Evolutionary conservation across 2,888 invertebrate genomes (phyloP), one percentile per base, ranked within the genome.

Genomic region (Ophioninae sp.): DNA sequence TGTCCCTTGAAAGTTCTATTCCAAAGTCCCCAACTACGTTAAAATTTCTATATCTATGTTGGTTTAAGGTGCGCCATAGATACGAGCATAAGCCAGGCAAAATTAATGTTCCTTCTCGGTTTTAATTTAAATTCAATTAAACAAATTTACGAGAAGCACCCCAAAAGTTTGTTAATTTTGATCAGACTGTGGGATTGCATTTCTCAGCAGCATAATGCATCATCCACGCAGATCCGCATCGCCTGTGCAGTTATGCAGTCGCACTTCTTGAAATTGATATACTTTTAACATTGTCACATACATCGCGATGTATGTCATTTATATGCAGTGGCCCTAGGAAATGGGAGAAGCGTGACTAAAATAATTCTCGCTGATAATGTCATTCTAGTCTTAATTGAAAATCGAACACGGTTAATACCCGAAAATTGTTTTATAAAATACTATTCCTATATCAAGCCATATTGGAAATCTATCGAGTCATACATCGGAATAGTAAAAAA

Each of bases 111-210:
- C 81, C 57, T 68, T 81, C 68, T 70, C n/a, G 76, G 79, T 84
- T 79, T 84, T 84, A 72, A 84, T 79, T 84, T 75, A 79, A 84
- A 84, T 84, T 79, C 76, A 65, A 72, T 79, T 68, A 73, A 81
- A 76, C 81, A 79, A 84, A 84, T 81, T 81, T 79, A 84, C 44
- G 84, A 81, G 79, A 79, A 81, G 79, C 50, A 64, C 57, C 79
- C 79, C 64, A 84, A 81, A 81, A 84, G 84, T 84, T 84, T 84
- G 81, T 81, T 84, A 75, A 79, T 84, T 81, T 81, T 79, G 81
- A 72, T 81, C 75, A 81, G 81, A 76, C 73, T 67, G 37, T 61
- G 67, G 61, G 21, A 61, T 61, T 79, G 67, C 59, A 79, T 74
- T 65, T 72, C 57, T 13, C 56, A 30, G 44, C 65, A 64, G 70